These are phyloP conservation scores for Drosophila mimica DNA, from an alignment of 2,888 invertebrate species.

Conservation along the genomic window DNA sequence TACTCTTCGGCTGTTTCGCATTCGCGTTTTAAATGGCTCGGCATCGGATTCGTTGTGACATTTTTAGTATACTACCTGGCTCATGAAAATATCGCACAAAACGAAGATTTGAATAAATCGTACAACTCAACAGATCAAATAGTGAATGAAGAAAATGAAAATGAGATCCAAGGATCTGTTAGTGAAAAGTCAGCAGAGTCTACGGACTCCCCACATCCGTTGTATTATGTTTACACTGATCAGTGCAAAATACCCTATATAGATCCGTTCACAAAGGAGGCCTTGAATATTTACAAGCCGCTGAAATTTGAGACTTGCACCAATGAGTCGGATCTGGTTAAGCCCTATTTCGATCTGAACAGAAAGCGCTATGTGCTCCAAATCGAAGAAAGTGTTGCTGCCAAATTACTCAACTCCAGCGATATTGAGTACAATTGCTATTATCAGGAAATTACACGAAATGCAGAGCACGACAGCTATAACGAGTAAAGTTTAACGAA, in stretches of 20 bases:
- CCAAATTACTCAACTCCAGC: constrained; percentile 47
- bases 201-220: not conserved
- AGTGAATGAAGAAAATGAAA: not conserved
- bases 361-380: constrained; percentile 54
- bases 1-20: constrained; percentile 3
- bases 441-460: constrained; percentile 76
- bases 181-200: too few relatives aligned
- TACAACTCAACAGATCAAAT: not conserved
- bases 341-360: constrained; percentile 53
- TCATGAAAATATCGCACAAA: not conserved
- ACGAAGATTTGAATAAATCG: not conserved
- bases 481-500: constrained; percentile 41
- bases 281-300: constrained; percentile 85
- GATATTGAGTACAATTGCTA: constrained; percentile 72
- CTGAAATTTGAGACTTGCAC: constrained; percentile 86
- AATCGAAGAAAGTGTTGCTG: constrained; percentile 58
- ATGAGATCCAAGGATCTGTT: not conserved
- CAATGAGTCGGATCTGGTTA: constrained; percentile 65
- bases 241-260: constrained; percentile 88
- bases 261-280: constrained; percentile 86
- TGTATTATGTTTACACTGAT: constrained; percentile 84
- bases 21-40: constrained; percentile 38
- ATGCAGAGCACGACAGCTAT: constrained; percentile 40
- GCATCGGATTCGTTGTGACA: constrained; percentile 7
- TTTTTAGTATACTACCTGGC: constrained; percentile 9